Evolutionary conservation across 2,888 invertebrate genomes (phyloP).

Genomic region (Liposcelis brunnea): DNA sequence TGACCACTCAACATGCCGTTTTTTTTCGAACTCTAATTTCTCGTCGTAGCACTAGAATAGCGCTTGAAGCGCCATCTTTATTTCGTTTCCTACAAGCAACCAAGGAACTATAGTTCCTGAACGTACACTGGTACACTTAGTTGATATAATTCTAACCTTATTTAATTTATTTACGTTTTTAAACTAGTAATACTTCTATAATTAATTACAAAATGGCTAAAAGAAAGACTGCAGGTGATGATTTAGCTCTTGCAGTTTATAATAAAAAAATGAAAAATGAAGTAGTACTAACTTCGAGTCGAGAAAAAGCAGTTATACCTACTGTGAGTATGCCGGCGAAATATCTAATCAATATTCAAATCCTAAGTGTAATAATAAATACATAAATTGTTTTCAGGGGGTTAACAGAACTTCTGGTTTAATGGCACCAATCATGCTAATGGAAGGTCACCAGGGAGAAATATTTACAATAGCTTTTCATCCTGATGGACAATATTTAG

Average conservation of each 20-base stretch:
- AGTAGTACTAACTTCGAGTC: conserved; percentile 45
- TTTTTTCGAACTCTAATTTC: too few relatives aligned
- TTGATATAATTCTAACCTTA: too few relatives aligned
- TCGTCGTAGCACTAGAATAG: too few relatives aligned
- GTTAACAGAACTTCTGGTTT: conserved; percentile 73
- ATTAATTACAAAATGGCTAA: background rate
- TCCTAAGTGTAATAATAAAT: conserved; percentile 6
- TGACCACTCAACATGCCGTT: too few relatives aligned
- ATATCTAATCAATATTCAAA: background rate
- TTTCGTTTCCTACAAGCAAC: too few relatives aligned
- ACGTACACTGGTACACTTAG: too few relatives aligned
- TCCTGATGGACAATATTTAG: conserved; percentile 87
- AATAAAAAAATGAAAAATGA: conserved; percentile 38
- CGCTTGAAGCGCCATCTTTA: too few relatives aligned
- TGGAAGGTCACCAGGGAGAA: conserved; percentile 95
- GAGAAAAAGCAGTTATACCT: conserved; percentile 59
- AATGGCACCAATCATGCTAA: conserved; percentile 82
- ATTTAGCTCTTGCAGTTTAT: background rate
- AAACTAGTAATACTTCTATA: too few relatives aligned
- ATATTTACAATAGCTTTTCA: conserved; percentile 87
- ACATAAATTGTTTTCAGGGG: conserved; percentile 27
- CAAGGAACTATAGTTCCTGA: too few relatives aligned
- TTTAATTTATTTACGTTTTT: too few relatives aligned
- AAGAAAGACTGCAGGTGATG: background rate
- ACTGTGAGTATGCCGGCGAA: conserved; percentile 35